Base-by-base conservation (phyloP, 2,888 invertebrate species). In the Lapara coniferarum region DNA sequence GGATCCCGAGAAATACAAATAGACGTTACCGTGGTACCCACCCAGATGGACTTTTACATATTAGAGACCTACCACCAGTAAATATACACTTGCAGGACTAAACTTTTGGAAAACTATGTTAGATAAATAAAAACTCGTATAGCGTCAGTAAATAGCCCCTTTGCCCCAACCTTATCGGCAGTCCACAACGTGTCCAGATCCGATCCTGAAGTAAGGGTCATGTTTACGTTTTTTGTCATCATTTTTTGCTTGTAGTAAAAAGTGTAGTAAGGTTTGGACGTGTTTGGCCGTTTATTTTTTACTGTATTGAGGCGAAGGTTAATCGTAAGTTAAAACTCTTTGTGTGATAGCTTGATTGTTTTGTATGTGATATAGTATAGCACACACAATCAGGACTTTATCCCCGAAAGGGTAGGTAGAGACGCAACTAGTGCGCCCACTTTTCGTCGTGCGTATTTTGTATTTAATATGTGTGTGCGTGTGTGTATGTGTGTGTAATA, bases 161-260 rank as follows among this genome's bases (percentile, higher is more conserved):
- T 66, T n/a, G 66, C 69, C 69, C 52, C 25, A 30, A 14, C n/a
- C 30, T 69, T 66, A 67, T 69, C 66, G 66, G 49, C 25, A 66
- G 70, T 70, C 67, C 70, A 68, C 72, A 66, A 69, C 72, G 67
- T 67, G 72, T 72, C 70, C 70, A 68, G 57, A 69, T 70, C 25
- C 57, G 70, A 66, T n/a, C 30, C 53, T 46, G 56, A 56, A 71
- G 68, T 56, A 66, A 68, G 46, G 51, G 69, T 55, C 49, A 67
- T 71, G 71, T 71, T 71, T 71, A 69, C 66, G 55, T 71, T 71
- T 71, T 71, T 69, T 69, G 56, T 44, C 16, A 25, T 49, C 19
- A 25, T 58, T 68, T 68, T 68, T 68, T 59, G 51, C 51, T 30
- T 30, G 5, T 14, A 51, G 58, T 51, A 68, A 58, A 58, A 68